A percentile compares a stretch with the other conserved stretches of the same genome.
These are phyloP conservation scores for Dexiosoma caninum DNA, from an alignment of 2,888 invertebrate genomes.

Conservation along the genomic window DNA sequence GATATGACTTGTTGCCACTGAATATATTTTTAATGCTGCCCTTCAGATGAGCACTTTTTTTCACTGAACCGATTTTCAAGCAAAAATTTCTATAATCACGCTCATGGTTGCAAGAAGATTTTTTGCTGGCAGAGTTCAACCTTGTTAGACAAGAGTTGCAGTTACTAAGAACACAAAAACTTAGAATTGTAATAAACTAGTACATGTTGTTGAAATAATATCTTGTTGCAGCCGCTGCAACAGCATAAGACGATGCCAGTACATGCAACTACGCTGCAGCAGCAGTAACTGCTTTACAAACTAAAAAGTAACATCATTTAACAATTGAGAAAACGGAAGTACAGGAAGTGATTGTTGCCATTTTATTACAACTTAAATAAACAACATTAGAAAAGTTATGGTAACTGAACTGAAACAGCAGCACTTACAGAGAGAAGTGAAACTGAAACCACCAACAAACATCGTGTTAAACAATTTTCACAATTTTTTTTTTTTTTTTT, in stretches of 20 bases:
- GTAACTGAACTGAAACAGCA: neutral
- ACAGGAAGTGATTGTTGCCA: conserved; percentile 58
- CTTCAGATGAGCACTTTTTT: too few species aligned
- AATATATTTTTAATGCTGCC: too few species aligned
- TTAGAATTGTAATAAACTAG: conserved; percentile 18
- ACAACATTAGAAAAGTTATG: conserved; percentile 38
- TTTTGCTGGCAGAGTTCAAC: neutral
- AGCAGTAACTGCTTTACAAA: neutral
- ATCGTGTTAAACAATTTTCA: neutral
- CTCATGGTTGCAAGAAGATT: too few species aligned
- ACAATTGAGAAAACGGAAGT: conserved; percentile 55
- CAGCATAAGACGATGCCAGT: neutral
- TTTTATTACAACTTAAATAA: conserved; percentile 54
- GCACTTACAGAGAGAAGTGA: neutral
- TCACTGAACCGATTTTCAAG: too few species aligned
- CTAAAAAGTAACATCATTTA: conserved; percentile 36
- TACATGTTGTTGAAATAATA: conserved; percentile 18
- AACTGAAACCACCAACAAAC: neutral
- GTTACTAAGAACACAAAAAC: neutral
- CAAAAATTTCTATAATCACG: too few species aligned
- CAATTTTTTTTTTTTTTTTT: neutral
- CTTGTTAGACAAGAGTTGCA: conserved; percentile 8
- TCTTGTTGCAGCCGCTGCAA: neutral
- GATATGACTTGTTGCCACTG: too few species aligned
- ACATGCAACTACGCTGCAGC: neutral